These are phyloP conservation scores for Chloroceryle inda DNA, from an alignment of 2,797 vertebrate species.

Conservation along the genomic window DNA sequence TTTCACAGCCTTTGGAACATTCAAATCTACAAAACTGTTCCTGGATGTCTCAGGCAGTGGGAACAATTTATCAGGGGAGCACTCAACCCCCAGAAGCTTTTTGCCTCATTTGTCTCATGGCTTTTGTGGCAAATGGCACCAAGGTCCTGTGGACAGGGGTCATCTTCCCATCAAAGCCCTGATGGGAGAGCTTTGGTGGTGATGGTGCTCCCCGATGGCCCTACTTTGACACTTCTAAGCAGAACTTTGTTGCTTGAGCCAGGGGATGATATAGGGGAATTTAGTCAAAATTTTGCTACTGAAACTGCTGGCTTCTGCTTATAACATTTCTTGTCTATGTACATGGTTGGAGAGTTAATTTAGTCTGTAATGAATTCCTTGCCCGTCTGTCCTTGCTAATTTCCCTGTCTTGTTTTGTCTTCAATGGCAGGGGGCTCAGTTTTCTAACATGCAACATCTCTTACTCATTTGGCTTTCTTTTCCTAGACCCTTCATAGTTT, in stretches of 20 bases:
- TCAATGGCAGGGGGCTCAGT: neutral
- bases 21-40: neutral
- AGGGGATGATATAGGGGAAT: neutral
- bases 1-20: neutral
- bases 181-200: neutral
- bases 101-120: neutral
- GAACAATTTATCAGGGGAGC: neutral
- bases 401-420: neutral
- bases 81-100: neutral
- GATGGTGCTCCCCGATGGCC: neutral
- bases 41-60: neutral
- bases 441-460: neutral
- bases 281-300: neutral
- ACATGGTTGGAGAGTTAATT: neutral
- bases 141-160: neutral
- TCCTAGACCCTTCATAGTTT: neutral
- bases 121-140: neutral
- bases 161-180: neutral
- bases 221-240: neutral
- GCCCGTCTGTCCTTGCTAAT: neutral
- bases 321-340: neutral
- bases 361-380: neutral
- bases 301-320: neutral
- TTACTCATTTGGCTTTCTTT: neutral
- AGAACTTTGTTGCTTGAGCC: neutral